phyloP scores from a whole-genome alignment of 2,888 invertebrate species.

The Yponomeuta evonymella region DNA sequence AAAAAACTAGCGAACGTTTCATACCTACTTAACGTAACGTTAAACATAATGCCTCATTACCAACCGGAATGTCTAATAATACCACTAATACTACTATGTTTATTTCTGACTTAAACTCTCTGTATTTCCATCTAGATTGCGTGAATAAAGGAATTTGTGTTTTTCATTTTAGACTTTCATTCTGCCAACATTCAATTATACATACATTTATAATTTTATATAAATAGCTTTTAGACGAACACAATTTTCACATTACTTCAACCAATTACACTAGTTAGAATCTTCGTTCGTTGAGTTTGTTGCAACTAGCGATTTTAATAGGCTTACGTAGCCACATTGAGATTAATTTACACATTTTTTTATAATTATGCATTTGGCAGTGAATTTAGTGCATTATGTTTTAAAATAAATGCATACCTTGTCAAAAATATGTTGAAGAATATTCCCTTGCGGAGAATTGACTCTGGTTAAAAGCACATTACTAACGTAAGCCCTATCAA shows the following conservation, averaged over 20 bases:
- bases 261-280: background rate
- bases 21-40: background rate
- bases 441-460: too few relatives aligned
- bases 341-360: background rate
- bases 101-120: background rate
- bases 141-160: background rate
- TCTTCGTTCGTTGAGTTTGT: background rate
- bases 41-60: background rate
- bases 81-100: background rate
- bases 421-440: too few relatives aligned
- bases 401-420: conserved; percentile 15
- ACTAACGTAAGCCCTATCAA: background rate
- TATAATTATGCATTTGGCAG: conserved; percentile 6
- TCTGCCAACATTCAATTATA: background rate
- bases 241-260: background rate
- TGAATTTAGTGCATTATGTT: background rate
- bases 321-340: background rate
- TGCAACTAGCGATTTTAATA: background rate
- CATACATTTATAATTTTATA: background rate
- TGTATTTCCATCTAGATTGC: background rate
- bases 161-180: background rate
- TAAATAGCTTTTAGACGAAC: background rate
- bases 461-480: too few relatives aligned
- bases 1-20: too few relatives aligned
- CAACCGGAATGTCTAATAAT: background rate